Base-by-base conservation (phyloP, 2,888 invertebrate species). In the Rhimphoctona megacephalus region DNA sequence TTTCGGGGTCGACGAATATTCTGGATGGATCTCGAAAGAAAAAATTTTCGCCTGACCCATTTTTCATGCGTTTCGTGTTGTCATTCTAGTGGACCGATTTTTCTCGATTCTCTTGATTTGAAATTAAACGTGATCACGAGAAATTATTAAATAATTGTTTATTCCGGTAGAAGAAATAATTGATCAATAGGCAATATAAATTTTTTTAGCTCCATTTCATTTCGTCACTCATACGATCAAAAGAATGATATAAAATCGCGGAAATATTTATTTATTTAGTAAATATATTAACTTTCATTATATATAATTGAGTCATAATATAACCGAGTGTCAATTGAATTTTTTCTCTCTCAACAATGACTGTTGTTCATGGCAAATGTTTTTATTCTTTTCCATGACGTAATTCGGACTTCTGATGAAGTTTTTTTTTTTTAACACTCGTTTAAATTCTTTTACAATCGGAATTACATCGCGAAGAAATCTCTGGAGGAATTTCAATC, bases 1-100 rank as follows among this genome's bases (percentile, higher is more conserved):
- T 80, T 80, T 80, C 33, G 30, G 33, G 80, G 70, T 66, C 81
- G 77, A 43, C 22, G 86, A 86, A 83, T 78, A 57, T 83, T 83
- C 83, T 83, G 39, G 86, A 83, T 22, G 11, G 22, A 8, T 54
- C 81, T 80, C 77, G 70, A 61, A 76, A 76, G 72, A 66, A 49
- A 19, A n/a, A n/a, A 22, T 80, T 30, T 25, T 66, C 36, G 67
- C 19, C 14, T 57, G 73, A 74, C 81, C 64, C 54, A 43, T 52
- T 66, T 73, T 49, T 22, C n/a, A 30, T 3, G 22, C 14, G 1
- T 64, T 9, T 33, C 25, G 17, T 5, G 17, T 52, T 17, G 36
- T 19, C 19, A 14, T 39, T 67, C 36, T 8, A 52, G 8, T 11
- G 2, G 52, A 25, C 2, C 3, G n/a, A 17, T 14, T 64, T 49